Percentiles rank a stretch among this genome's conserved stretches.
phyloP scores from a whole-genome alignment of 2,797 vertebrate species.

The Labeo calbasu region DNA sequence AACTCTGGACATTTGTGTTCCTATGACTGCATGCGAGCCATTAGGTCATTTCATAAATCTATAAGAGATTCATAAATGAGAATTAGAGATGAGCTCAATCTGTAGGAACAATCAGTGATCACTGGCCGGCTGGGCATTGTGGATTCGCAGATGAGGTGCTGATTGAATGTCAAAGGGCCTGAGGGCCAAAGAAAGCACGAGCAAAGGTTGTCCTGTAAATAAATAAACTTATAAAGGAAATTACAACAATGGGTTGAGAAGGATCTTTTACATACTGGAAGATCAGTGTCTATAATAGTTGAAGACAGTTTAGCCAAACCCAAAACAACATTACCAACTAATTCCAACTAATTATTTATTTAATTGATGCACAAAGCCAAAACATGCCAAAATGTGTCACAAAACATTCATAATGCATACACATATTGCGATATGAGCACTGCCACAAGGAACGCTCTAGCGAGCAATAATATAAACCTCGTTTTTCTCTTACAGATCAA shows the following conservation, averaged over 20 bases:
- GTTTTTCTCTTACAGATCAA: background rate
- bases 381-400: background rate
- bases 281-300: background rate
- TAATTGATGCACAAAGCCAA: background rate
- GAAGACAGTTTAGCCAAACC: background rate
- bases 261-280: background rate
- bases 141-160: background rate
- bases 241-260: background rate
- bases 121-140: background rate
- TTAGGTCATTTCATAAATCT: constrained; percentile 20
- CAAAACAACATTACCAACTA: background rate
- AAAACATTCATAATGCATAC: background rate
- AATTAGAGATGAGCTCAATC: background rate
- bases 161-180: background rate
- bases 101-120: background rate
- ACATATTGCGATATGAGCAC: background rate
- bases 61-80: background rate
- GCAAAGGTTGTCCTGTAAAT: background rate
- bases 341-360: background rate
- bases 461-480: background rate
- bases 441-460: background rate
- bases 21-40: background rate
- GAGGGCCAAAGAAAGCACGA: constrained; percentile 16
- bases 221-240: constrained; percentile 25
- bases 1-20: constrained; percentile 4